A percentile compares a stretch with the other conserved stretches of the same genome.
Conservation (phyloP, 2,888 invertebrate species). For the Cryptophagus acutangulus region DNA sequence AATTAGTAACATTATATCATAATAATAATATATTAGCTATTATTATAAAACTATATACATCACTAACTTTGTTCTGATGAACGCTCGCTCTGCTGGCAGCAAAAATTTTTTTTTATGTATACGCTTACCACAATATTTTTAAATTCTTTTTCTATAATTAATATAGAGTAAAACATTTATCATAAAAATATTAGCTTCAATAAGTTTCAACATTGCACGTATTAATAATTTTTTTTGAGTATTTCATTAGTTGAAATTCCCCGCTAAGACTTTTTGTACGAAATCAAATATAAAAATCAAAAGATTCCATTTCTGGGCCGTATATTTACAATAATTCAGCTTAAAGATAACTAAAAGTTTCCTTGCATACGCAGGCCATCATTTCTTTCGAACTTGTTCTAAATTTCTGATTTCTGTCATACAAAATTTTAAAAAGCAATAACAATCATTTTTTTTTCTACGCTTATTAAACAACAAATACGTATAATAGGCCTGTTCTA, state of each 20-base stretch:
- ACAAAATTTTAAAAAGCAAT: conserved; percentile 25
- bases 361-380: conserved; percentile 6
- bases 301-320: conserved; percentile 1
- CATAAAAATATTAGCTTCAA: conserved; percentile 33
- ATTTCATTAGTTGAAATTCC: conserved; percentile 13
- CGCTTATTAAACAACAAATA: conserved; percentile 29
- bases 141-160: conserved; percentile 6
- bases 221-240: conserved; percentile 25
- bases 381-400: not conserved
- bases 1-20: conserved; percentile 29
- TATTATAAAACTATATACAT: conserved; percentile 44
- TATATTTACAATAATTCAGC: conserved; percentile 6
- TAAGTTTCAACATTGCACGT: conserved; percentile 29
- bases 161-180: conserved; percentile 27
- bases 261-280: not conserved
- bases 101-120: conserved; percentile 16
- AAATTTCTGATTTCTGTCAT: not conserved
- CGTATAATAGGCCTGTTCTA: conserved; percentile 30
- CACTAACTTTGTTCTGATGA: conserved; percentile 38
- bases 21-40: conserved; percentile 31
- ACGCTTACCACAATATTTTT: conserved; percentile 28
- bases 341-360: too few relatives aligned
- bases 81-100: conserved; percentile 25
- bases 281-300: not conserved
- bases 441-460: conserved; percentile 35